These are phyloP conservation scores for Carcina quercana DNA, from an alignment of 2,888 invertebrate genomes.

Conservation along the genomic window DNA sequence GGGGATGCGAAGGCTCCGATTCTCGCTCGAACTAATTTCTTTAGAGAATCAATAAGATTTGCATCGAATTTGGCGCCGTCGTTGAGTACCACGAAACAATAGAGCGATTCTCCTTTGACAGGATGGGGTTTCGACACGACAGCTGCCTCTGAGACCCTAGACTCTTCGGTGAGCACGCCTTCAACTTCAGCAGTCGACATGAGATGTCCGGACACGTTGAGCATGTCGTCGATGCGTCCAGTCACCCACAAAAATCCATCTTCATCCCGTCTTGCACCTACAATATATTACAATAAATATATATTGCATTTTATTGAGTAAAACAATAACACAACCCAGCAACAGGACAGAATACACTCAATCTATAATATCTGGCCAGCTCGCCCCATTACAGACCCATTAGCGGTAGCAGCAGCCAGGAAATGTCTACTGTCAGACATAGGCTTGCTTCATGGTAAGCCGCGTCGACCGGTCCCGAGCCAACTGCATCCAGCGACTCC, in stretches of 20 bases:
- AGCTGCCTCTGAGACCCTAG: constrained; percentile 91
- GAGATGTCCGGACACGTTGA: constrained; percentile 98
- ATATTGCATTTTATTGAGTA: neutral
- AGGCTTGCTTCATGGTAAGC: too few relatives aligned
- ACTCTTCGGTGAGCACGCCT: constrained; percentile 85
- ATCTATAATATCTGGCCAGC: too few relatives aligned
- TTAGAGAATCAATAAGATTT: constrained; percentile 81
- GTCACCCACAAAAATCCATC: constrained; percentile 98
- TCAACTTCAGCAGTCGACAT: constrained; percentile 98
- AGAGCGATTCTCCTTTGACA: constrained; percentile 97
- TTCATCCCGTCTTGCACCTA: constrained; percentile 91
- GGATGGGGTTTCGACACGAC: constrained; percentile 96
- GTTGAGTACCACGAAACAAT: constrained; percentile 96
- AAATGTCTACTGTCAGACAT: too few relatives aligned
- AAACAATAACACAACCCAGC: too few relatives aligned
- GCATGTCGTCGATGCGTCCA: constrained; percentile 98
- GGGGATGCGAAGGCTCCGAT: constrained; percentile 98
- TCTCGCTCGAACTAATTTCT: constrained; percentile 86
- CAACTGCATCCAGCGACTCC: too few relatives aligned
- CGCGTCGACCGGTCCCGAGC: too few relatives aligned
- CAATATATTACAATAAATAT: constrained; percentile 14
- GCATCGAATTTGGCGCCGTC: constrained; percentile 82
- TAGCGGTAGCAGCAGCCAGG: too few relatives aligned
- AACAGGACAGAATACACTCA: too few relatives aligned
- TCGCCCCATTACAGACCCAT: too few relatives aligned